phyloP scores from a whole-genome alignment of 2,113 vertebrate genomes.

The Glaucomys volans region DNA sequence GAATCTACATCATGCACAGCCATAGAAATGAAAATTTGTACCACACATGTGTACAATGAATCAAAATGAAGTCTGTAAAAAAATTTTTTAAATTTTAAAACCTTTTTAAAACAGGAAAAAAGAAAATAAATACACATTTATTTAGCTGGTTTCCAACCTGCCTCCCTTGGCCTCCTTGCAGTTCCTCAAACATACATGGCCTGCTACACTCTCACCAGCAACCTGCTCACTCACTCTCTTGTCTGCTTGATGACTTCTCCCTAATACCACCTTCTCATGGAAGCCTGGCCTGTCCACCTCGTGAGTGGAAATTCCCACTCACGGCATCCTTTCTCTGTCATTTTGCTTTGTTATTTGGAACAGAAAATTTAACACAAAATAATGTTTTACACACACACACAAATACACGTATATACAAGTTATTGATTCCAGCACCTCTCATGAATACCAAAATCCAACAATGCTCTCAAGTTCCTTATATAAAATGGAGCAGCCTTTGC shows the following conservation, averaged over 20 bases:
- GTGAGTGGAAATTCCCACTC: neutral
- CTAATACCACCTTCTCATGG: neutral
- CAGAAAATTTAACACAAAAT: neutral
- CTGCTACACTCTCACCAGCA: neutral
- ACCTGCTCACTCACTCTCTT: neutral
- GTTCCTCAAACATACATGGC: accelerated
- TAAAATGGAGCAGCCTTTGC: neutral
- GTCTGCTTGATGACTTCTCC: neutral
- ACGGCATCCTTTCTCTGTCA: neutral
- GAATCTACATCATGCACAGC: no score
- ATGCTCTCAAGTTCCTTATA: neutral
- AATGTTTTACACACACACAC: neutral
- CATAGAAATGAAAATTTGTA: no score
- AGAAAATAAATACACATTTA: no score
- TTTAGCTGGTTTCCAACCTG: neutral
- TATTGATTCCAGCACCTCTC: neutral
- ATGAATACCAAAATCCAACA: neutral
- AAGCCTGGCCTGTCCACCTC: neutral
- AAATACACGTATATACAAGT: neutral
- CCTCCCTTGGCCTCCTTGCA: neutral
- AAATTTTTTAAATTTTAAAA: no score
- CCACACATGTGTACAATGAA: no score
- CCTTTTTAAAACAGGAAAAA: no score
- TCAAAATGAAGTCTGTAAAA: no score
- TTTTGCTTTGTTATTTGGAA: neutral